phyloP scores from a whole-genome alignment of 1,140 invertebrate species.

The Polypedilum vanderplanki region DNA sequence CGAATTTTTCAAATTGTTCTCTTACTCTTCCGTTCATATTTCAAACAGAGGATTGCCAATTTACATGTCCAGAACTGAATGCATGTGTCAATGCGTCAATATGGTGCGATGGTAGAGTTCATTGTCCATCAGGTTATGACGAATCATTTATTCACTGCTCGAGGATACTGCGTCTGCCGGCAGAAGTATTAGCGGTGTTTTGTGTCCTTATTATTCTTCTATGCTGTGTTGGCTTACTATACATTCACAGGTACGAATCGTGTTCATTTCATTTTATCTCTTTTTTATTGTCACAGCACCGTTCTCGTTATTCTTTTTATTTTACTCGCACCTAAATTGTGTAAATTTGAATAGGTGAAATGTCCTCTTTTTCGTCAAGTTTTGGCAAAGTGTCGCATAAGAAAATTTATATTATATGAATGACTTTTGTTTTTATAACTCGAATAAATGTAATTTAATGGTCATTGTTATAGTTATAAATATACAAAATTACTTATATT shows the following conservation, averaged over 20 bases:
- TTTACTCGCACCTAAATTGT: too few species aligned
- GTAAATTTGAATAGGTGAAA: too few species aligned
- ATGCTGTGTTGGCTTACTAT: constrained; percentile 41
- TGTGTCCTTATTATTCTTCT: constrained; percentile 45
- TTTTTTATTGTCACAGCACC: too few species aligned
- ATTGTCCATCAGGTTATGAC: constrained; percentile 83
- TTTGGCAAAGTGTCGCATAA: too few species aligned
- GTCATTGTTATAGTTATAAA: too few species aligned
- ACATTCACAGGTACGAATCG: constrained; percentile 40
- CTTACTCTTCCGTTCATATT: constrained; percentile 1
- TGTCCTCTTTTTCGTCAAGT: too few species aligned
- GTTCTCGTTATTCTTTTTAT: too few species aligned
- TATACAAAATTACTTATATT: too few species aligned
- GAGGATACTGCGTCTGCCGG: constrained; percentile 62
- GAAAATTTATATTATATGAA: too few species aligned
- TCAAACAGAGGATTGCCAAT: constrained; percentile 58
- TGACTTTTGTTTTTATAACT: too few species aligned
- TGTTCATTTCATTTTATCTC: too few species aligned
- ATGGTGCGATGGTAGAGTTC: constrained; percentile 78
- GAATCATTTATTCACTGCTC: constrained; percentile 75
- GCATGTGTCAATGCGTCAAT: constrained; percentile 81
- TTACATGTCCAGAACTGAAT: constrained; percentile 75
- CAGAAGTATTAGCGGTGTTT: constrained; percentile 56
- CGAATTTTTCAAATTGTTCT: not conserved
- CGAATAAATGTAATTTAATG: too few species aligned